Base-by-base conservation (phyloP, 30 jellyfish, hydroid and myxozoan species). In the Aurelia sp. region DNA sequence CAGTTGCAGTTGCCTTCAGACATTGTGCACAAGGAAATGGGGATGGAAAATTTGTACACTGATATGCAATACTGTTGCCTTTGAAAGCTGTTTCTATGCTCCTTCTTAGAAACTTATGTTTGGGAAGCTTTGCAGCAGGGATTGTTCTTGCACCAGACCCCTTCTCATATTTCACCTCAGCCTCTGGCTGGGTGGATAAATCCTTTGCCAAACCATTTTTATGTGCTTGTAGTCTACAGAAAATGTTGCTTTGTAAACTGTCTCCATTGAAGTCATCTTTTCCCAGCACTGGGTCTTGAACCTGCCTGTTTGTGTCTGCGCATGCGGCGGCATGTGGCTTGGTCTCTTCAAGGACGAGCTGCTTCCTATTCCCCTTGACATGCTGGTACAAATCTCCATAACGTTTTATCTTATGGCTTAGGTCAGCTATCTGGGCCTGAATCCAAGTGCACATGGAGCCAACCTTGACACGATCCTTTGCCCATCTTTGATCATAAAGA, bases 401-500 rank as follows among this genome's bases (percentile, higher is more conserved):
- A 41, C 81, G 65, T 66, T 81, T 80, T 52, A 89, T 74, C 59
- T 89, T 89, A 66, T 80, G 90, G 60, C 89, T 87, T 23, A 89
- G 92, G 73, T 89, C 97, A 53, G 97, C 91, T n/a, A 89, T 89
- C 60, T 89, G 93, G 17, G 97, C 88, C 41, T 89, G 93, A 19
- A 89, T 76, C 97, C 97, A 89, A 4, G 90, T 80, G 81, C 97
- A 89, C 90, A 72, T 89, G 5, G 93, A 78, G 23, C 97, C 97
- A 73, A 81, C 75, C 57, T 71, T 74, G 1, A 76, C 93, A 13
- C 97, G 81, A 71, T 89, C 97, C 19, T 30, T 64, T 20, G 76
- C 75, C 97, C 97, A 89, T 41, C 69, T 59, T 48, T 21, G 74
- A 20, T 84, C 93, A 41, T 41, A 47, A 7, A 62, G 27, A 9